Evolutionary conservation across 2,888 invertebrate species (phyloP).

Genomic region (Opisthograptis luteolata): DNA sequence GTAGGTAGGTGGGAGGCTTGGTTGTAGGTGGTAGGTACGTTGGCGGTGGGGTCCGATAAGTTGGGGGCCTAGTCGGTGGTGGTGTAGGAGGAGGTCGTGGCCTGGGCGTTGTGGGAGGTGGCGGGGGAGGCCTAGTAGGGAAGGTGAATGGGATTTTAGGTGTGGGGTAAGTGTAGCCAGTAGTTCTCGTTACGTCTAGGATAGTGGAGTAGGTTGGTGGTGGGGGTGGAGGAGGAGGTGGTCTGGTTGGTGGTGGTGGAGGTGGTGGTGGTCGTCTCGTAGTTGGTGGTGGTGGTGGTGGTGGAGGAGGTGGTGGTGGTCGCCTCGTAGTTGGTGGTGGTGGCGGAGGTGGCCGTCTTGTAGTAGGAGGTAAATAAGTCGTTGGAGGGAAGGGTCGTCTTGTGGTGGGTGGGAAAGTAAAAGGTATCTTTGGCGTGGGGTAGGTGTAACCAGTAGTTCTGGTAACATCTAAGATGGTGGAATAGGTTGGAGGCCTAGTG

Average conservation of each 20-base stretch:
- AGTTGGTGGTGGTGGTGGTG: slow-evolving; percentile 34
- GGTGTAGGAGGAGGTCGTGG: slow-evolving; percentile 29
- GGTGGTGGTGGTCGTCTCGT: slow-evolving; percentile 35
- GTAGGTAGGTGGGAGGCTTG: slow-evolving; percentile 32
- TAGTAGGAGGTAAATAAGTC: too few relatives aligned
- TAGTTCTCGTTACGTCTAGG: too few relatives aligned
- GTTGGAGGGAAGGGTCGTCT: slow-evolving; percentile 37
- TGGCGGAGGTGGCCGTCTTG: slow-evolving; percentile 34
- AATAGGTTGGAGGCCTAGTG: slow-evolving; percentile 38
- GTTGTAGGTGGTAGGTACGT: slow-evolving; percentile 34
- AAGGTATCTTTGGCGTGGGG: slow-evolving; percentile 46
- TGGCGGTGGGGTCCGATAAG: slow-evolving; percentile 35
- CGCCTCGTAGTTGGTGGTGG: slow-evolving; percentile 35
- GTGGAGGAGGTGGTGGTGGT: slow-evolving; percentile 33
- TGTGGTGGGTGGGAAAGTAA: slow-evolving; percentile 39
- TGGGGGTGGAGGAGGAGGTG: slow-evolving; percentile 30
- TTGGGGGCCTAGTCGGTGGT: slow-evolving; percentile 32
- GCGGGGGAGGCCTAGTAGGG: too few relatives aligned
- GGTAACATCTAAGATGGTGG: slow-evolving; percentile 32
- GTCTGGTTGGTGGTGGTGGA: slow-evolving; percentile 12
- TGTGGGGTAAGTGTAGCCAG: too few relatives aligned
- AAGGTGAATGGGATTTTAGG: too few relatives aligned
- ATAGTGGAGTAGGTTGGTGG: too few relatives aligned
- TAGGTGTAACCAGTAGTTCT: slow-evolving; percentile 59
- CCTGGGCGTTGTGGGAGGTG: slow-evolving; percentile 23